Percentiles rank a stretch among this genome's conserved stretches.
phyloP scores from a whole-genome alignment of 2,888 invertebrate species.

The Eumacrocentrus americanus region DNA sequence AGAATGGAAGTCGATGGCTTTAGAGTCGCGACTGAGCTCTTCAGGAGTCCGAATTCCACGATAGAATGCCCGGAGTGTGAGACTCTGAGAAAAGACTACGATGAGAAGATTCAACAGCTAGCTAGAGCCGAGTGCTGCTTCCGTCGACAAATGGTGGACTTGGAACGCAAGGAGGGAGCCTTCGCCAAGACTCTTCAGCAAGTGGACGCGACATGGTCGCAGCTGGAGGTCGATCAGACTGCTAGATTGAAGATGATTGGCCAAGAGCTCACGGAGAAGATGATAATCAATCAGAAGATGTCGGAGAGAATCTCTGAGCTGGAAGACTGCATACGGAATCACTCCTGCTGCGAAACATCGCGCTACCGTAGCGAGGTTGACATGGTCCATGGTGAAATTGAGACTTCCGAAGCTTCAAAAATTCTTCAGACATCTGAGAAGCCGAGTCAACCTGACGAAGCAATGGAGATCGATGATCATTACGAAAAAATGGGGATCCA shows the following conservation, averaged over 20 bases:
- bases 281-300: constrained; percentile 37
- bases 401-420: not conserved
- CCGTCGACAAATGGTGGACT: constrained; percentile 38
- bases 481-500: not conserved
- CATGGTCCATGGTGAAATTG: not conserved
- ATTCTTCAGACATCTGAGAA: not conserved
- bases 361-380: constrained; percentile 15
- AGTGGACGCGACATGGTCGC: constrained; percentile 43
- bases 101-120: constrained; percentile 53
- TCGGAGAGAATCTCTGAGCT: constrained; percentile 20
- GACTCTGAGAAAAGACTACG: constrained; percentile 63
- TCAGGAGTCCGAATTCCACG: not conserved
- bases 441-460: constrained; percentile 10
- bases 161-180: constrained; percentile 42
- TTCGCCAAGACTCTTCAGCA: constrained; percentile 43
- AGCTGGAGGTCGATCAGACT: constrained; percentile 41
- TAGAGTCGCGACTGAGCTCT: not conserved
- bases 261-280: constrained; percentile 38
- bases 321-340: constrained; percentile 7
- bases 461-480: constrained; percentile 10
- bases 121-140: constrained; percentile 32
- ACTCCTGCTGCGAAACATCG: constrained; percentile 13
- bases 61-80: constrained; percentile 66
- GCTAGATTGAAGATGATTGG: constrained; percentile 37
- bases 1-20: not conserved